Conservation (phyloP, 2,888 invertebrate species). For the Osedax frankpressi region DNA sequence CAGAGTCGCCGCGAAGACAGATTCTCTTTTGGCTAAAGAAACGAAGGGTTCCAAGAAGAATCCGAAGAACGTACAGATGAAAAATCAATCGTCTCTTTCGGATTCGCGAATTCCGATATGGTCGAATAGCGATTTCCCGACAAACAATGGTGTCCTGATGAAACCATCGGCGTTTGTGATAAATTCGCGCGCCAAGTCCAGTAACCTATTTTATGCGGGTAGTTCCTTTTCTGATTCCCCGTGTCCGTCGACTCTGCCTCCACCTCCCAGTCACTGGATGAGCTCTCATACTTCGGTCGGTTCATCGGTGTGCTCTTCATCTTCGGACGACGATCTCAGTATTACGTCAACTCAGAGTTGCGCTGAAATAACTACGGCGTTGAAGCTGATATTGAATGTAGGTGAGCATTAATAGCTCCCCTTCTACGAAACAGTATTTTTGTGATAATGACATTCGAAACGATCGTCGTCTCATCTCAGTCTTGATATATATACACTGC, state of each 20-base stretch:
- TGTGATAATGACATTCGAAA: background rate
- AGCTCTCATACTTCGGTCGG: background rate
- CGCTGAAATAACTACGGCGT: background rate
- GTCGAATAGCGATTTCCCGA: too few relatives aligned
- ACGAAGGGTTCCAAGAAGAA: too few relatives aligned
- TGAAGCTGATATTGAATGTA: background rate
- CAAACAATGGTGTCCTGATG: too few relatives aligned
- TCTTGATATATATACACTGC: background rate
- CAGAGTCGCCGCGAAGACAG: too few relatives aligned
- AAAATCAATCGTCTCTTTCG: too few relatives aligned
- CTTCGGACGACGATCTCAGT: background rate
- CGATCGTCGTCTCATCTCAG: too few relatives aligned
- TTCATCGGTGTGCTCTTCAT: background rate
- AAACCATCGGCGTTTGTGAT: too few relatives aligned
- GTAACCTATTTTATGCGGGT: too few relatives aligned
- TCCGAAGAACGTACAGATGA: too few relatives aligned
- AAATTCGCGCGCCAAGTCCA: too few relatives aligned
- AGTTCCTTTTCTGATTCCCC: background rate
- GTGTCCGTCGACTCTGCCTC: background rate
- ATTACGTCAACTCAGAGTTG: background rate
- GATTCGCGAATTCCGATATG: too few relatives aligned
- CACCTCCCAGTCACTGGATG: background rate
- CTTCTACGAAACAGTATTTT: background rate
- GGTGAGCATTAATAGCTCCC: background rate
- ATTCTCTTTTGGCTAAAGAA: too few relatives aligned